Conservation (phyloP, 2,113 vertebrate genomes). For the Heptranchias perlo region DNA sequence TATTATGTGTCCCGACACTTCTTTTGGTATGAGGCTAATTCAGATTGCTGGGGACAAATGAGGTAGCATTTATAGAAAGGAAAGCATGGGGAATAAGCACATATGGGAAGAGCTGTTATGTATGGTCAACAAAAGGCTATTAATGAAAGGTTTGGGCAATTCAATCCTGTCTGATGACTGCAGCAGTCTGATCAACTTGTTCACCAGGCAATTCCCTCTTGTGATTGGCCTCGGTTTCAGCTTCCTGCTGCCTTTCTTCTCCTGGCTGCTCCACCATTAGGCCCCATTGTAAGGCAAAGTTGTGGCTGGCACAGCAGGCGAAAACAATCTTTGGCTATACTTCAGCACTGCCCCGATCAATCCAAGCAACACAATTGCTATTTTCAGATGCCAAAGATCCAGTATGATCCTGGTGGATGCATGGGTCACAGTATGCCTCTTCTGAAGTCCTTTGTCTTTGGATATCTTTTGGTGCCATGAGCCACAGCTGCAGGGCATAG, state of each 20-base stretch:
- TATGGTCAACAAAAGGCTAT: not conserved
- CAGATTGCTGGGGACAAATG: not conserved
- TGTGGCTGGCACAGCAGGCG: not conserved
- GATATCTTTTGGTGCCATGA: too few species aligned
- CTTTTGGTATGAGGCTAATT: not conserved
- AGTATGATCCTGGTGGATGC: not conserved
- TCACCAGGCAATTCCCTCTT: not conserved
- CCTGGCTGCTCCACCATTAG: not conserved
- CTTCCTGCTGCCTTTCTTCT: not conserved
- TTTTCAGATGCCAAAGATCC: not conserved
- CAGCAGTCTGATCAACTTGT: not conserved
- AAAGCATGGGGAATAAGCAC: not conserved
- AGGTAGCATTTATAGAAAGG: not conserved
- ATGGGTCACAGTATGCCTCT: not conserved
- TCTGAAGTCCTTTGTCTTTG: not conserved
- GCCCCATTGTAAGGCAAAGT: not conserved
- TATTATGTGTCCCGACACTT: too few species aligned
- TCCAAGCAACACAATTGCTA: not conserved
- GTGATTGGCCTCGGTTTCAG: not conserved
- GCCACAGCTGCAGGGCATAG: not conserved
- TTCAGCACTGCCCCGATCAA: too few species aligned
- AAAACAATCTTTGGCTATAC: too few species aligned
- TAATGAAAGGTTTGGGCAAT: not conserved
- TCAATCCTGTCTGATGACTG: not conserved
- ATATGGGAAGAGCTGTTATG: not conserved